Base-by-base conservation (phyloP, 2,888 invertebrate species). In the Chirona hameri region DNA sequence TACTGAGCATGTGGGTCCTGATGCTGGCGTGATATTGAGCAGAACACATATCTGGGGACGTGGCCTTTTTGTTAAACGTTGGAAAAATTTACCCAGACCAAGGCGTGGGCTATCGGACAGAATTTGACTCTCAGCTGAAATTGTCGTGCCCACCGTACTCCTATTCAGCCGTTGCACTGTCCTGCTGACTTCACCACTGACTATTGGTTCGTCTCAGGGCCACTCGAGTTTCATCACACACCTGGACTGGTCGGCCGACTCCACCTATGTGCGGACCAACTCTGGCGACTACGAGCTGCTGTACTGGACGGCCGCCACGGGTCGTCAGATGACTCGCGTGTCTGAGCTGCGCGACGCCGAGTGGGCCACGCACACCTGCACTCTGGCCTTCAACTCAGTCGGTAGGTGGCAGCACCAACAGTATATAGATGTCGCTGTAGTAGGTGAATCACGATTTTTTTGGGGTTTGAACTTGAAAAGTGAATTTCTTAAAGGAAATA, bases 191-290 rank as follows among this genome's bases (percentile, higher is more conserved):
- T 48, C 48, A 48, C 48, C 12, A 48, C 48, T 48, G 7, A 10
- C 48, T 10, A 48, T 12, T 12, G 48, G 7, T 12, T 48, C 85
- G 84, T 88, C 89, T 0, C 89, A 96, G 95, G 96, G 96, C 84
- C 97, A 97, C 89, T 95, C 96, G 0, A 96, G 95, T 88, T 95
- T 92, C 88, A 92, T 97, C 84, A 95, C 94, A 0, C 96, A 96
- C 87, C 87, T 97, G 85, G 97, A 97, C 88, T 97, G 96, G 96
- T 94, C 96, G 0, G 90, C 90, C 15, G 95, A 96, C 87, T 92
- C 93, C 85, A 93, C 94, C 87, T 92, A 92, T 87, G 89, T 97
- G 69, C 84, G 83, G 85, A 95, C 94, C 86, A 96, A 96, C 88
- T 96, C 96, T 0, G 96, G 95, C 82, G 96, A 96, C 88, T 95